Evolutionary conservation across 1,140 invertebrate genomes (phyloP), one percentile per base, ranked within the genome.

Genomic region (Diorhabda carinulata): DNA sequence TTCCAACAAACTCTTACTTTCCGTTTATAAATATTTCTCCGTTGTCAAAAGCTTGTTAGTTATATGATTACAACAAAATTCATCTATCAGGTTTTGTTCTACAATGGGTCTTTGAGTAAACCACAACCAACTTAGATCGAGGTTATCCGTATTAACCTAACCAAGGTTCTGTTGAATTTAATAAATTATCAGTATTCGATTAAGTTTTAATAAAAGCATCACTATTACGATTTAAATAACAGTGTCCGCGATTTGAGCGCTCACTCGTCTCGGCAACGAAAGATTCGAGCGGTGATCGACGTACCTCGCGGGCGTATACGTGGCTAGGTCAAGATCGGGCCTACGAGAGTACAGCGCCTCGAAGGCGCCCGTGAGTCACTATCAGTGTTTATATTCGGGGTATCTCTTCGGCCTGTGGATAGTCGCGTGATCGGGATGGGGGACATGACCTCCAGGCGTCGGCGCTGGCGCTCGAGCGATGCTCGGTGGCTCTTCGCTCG

Each of bases 371-470:
- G 71, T 77, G 70, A 78, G 77, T 77, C 79, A 81, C 77, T 84
- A 85, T 86, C 85, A 86, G 84, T 86, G 85, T 80, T 86, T 86
- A 82, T 86, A 86, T 82, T 86, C 85, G 73, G 85, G 85, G 80
- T 85, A 86, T 75, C 84, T 82, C 76, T 84, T 83, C 66, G 82
- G 81, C 57, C 79, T 70, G 72, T 81, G 77, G 72, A 82, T 81
- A 74, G 80, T 80, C 43, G 81, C 80, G 73, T 81, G 79, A 68
- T 80, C 80, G 41, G 81, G 78, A 69, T 78, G 80, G 43, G 72
- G 72, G 76, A 71, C 63, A 67, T 72, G 67, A 72, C 70, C 71
- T 70, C 70, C 76, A 70, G 76, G 73, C 67, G 72, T 75, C 64
- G 77, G 75, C 64, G 72, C 74, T 67, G 77, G 79, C 68, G 76